Evolutionary conservation across 2,888 invertebrate species (phyloP), one percentile per base, ranked within the genome.

Genomic region (Drosophila pegasa): DNA sequence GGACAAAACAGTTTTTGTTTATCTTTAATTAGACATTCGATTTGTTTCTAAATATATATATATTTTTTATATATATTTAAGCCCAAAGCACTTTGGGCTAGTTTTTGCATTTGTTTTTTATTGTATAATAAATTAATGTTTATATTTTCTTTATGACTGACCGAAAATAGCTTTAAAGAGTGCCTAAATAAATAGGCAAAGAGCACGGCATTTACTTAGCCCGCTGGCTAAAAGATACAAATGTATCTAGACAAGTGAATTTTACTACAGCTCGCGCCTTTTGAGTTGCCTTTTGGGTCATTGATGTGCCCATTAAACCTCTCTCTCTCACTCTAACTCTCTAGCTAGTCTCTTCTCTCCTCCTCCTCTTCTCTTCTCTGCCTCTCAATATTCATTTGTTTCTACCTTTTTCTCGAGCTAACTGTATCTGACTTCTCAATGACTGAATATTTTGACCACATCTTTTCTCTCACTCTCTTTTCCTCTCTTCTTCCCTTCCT

Each of bases 171-270:
- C 37, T 14, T 41, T 14, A 22, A 40, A 40, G 33, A 56, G 29
- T 58, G 12, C 55, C 77, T 62, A 64, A 78, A 40, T 55, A 63
- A 68, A 50, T 48, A 66, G 38, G 10, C 18, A 57, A 54, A 18
- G n/a, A 6, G 18, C 27, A 20, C 14, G 33, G 48, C 20, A 18
- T 31, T 45, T 59, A 62, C 72, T 67, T 69, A 38, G 58, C 47
- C 45, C 37, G 22, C 14, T 9, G 22, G 47, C 43, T 18, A 35
- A 47, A 25, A 75, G 54, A 66, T 75, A 78, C 41, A 64, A 75
- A 65, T 66, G 56, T 64, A 74, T 70, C 62, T 74, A 51, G n/a
- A 22, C 37, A 51, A 57, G 59, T 56, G 31, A 47, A 25, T 31
- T 40, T 52, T 20, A 18, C 14, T 63, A 48, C 50, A 55, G 47